These are phyloP conservation scores for Plodia interpunctella DNA, from an alignment of 1,140 invertebrate species.

Conservation along the genomic window DNA sequence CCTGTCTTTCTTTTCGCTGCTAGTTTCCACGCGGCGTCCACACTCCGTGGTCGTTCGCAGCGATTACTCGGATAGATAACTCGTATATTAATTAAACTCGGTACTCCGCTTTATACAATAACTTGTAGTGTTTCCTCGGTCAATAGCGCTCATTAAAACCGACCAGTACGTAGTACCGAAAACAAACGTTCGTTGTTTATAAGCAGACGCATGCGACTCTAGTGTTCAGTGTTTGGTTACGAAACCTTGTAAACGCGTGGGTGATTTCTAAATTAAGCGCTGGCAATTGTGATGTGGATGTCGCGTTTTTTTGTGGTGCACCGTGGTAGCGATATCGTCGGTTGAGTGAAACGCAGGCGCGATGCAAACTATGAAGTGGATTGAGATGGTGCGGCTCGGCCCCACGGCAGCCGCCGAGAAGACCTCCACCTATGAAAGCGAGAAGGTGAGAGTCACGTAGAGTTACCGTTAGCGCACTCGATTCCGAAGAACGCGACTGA, in stretches of 20 bases:
- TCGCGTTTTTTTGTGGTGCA: slow-evolving; percentile 36
- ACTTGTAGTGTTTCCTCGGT: slow-evolving; percentile 31
- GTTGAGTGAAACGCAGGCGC: neutral
- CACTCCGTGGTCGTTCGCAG: slow-evolving; percentile 34
- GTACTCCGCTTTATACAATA: slow-evolving; percentile 23
- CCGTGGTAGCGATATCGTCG: slow-evolving; percentile 8
- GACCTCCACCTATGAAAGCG: slow-evolving; percentile 53
- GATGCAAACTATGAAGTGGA: slow-evolving; percentile 71
- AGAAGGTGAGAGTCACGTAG: slow-evolving; percentile 53
- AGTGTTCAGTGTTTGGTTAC: slow-evolving; percentile 41
- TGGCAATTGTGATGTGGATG: slow-evolving; percentile 47
- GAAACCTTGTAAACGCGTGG: slow-evolving; percentile 54
- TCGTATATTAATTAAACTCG: neutral
- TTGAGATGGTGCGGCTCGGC: slow-evolving; percentile 66
- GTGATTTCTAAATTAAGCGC: slow-evolving; percentile 54
- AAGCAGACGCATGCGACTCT: slow-evolving; percentile 40
- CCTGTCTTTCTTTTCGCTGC: slow-evolving; percentile 45
- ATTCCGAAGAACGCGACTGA: neutral
- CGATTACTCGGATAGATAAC: neutral
- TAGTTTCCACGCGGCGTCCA: slow-evolving; percentile 47
- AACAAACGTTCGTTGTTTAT: slow-evolving; percentile 53
- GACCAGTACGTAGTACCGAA: slow-evolving; percentile 28
- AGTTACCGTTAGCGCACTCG: slow-evolving; percentile 30
- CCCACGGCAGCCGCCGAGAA: slow-evolving; percentile 46
- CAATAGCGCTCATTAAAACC: slow-evolving; percentile 35